Evolutionary conservation across 2,888 invertebrate genomes (phyloP).

Genomic region (Clusia tigrina): DNA sequence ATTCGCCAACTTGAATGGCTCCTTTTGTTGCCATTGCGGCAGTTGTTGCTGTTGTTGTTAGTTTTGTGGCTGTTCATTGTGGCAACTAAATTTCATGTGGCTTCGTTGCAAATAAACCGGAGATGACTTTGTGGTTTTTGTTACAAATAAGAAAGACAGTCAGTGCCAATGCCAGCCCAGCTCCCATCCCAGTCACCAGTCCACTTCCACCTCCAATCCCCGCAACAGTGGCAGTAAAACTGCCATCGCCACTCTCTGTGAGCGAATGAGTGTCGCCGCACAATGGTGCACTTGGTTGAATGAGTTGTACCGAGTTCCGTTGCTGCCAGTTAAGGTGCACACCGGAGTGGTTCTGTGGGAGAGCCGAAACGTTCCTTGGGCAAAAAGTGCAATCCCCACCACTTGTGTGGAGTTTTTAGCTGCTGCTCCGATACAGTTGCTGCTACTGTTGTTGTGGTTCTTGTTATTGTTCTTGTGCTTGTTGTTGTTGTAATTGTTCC

Average conservation of each 20-base stretch:
- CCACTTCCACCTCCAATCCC: no score
- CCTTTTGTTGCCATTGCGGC: constrained; percentile 16
- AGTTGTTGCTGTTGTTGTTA: constrained; percentile 41
- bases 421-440: not conserved
- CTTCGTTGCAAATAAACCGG: constrained; percentile 54
- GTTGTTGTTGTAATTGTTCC: not conserved
- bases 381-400: not conserved
- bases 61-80: constrained; percentile 14
- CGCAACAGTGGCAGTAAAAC: no score
- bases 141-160: constrained; percentile 46
- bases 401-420: no score
- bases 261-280: no score
- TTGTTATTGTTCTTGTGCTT: constrained; percentile 1
- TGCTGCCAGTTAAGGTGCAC: no score
- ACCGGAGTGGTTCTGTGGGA: no score
- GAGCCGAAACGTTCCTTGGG: not conserved
- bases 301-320: no score
- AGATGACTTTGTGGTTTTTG: constrained; percentile 58
- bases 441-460: not conserved
- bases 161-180: constrained; percentile 24
- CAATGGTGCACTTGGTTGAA: not conserved
- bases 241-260: no score
- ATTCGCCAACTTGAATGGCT: no score
- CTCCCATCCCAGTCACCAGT: no score
- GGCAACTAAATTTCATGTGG: constrained; percentile 42